Evolutionary conservation across 1,140 invertebrate species (phyloP).

Genomic region (Sitodiplosis mosellana): DNA sequence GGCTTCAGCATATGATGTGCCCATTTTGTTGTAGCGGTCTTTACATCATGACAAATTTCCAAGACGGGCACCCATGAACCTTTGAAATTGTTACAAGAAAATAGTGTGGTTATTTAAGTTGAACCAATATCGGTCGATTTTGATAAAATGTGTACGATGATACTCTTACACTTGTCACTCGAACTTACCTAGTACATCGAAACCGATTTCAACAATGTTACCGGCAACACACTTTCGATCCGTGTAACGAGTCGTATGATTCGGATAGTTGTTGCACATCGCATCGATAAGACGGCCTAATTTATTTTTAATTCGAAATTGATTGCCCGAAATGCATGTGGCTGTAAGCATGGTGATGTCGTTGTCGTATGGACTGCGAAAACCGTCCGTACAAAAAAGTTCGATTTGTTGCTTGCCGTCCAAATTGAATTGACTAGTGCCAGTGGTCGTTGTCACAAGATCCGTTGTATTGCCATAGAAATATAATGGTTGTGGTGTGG

Average conservation of each 20-base stretch:
- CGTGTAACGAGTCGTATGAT: slow-evolving; percentile 19
- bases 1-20: slow-evolving; percentile 19
- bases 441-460: slow-evolving; percentile 14
- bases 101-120: too few relatives aligned
- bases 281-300: slow-evolving; percentile 17
- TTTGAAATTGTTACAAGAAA: too few relatives aligned
- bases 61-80: slow-evolving; percentile 21
- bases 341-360: slow-evolving; percentile 10
- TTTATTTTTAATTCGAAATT: slow-evolving; percentile 13
- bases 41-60: slow-evolving; percentile 26
- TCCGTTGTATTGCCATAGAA: slow-evolving; percentile 14
- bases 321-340: slow-evolving; percentile 17
- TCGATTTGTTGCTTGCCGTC: slow-evolving; percentile 8
- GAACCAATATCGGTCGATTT: too few relatives aligned
- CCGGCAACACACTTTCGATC: slow-evolving; percentile 20
- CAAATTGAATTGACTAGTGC: slow-evolving; percentile 14
- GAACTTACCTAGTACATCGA: slow-evolving; percentile 11
- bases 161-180: too few relatives aligned
- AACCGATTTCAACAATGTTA: slow-evolving; percentile 18
- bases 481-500: slow-evolving; percentile 15
- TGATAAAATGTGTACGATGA: too few relatives aligned
- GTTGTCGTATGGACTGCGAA: slow-evolving; percentile 7
- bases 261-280: slow-evolving; percentile 17
- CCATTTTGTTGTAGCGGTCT: slow-evolving; percentile 23
- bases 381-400: slow-evolving; percentile 16